These are phyloP conservation scores for Gonatopus flavifemur DNA, from an alignment of 1,140 invertebrate species.

Conservation along the genomic window DNA sequence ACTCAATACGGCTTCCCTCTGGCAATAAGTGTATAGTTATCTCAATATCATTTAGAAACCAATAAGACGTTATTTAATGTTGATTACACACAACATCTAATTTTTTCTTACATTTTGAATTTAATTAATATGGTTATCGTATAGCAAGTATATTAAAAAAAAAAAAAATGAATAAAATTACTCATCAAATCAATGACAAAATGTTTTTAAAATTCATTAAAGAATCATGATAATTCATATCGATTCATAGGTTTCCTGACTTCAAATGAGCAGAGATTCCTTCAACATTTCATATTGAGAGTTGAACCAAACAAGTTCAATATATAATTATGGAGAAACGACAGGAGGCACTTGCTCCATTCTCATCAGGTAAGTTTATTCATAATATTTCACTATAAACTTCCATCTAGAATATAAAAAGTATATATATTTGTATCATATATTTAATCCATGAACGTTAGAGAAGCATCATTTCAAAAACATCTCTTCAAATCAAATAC, in stretches of 20 bases:
- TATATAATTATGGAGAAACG: constrained; percentile 56
- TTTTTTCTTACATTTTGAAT: no score
- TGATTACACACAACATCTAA: constrained; percentile 1
- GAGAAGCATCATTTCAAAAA: not conserved
- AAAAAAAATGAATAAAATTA: not conserved
- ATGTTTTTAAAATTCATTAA: not conserved
- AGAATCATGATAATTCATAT: not conserved
- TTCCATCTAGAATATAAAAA: constrained; percentile 7
- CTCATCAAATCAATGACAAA: not conserved
- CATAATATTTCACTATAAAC: constrained; percentile 22
- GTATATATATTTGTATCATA: constrained; percentile 18
- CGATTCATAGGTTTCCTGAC: not conserved
- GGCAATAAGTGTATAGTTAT: constrained; percentile 20
- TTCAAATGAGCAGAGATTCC: not conserved
- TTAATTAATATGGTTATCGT: no score
- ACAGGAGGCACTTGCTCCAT: constrained; percentile 48
- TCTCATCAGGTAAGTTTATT: constrained; percentile 50
- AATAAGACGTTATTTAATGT: not conserved
- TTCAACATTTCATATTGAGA: not conserved
- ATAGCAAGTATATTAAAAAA: not conserved
- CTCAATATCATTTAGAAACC: constrained; percentile 9
- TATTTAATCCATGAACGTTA: constrained; percentile 4
- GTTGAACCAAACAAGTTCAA: constrained; percentile 14
- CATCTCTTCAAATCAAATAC: not conserved
- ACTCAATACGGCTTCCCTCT: constrained; percentile 30